Evolutionary conservation across 2,888 invertebrate species (phyloP), one percentile per base, ranked within the genome.

Genomic region (Allophyes oxyacanthae): DNA sequence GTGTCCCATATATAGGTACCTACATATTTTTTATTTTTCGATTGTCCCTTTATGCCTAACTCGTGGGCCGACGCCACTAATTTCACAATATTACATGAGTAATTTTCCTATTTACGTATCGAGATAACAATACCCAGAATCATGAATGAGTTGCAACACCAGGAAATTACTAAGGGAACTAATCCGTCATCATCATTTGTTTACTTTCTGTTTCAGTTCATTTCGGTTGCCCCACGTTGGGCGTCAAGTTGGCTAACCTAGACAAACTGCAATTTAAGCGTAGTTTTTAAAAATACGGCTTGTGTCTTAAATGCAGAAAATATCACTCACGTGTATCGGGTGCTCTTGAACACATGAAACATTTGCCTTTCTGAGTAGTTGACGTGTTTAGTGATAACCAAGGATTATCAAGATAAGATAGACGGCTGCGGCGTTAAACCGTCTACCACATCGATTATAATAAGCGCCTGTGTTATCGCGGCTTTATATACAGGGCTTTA

Each of bases 321-420:
- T 34, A 11, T 13, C 38, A 33, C 37, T 41, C 36, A 36, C 11
- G n/a, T 40, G 50, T 58, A 38, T 43, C n/a, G 45, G 56, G 61
- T 57, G 61, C 65, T 65, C 61, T 70, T 72, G 58, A 72, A 64
- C 48, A 64, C 42, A 37, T 42, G 20, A 6, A 65, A 60, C 60
- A 67, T 72, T 60, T 69, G 36, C 52, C 54, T 76, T 71, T 74
- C 55, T 42, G 41, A 50, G 48, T 57, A 58, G 46, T 53, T 65
- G 64, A 67, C 64, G 61, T 78, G 60, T 62, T 54, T 48, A 46
- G 20, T 33, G 68, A 51, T 64, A 68, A 48, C 20, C 4, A 42
- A 28, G 58, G 40, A 42, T 48, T 54, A 64, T 56, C 25, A 28
- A 66, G 78, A 76, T 79, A 70, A 68, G 58, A 59, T 53, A 57